Evolutionary conservation across 2,888 invertebrate genomes (phyloP).

Genomic region (Nebria brevicollis): DNA sequence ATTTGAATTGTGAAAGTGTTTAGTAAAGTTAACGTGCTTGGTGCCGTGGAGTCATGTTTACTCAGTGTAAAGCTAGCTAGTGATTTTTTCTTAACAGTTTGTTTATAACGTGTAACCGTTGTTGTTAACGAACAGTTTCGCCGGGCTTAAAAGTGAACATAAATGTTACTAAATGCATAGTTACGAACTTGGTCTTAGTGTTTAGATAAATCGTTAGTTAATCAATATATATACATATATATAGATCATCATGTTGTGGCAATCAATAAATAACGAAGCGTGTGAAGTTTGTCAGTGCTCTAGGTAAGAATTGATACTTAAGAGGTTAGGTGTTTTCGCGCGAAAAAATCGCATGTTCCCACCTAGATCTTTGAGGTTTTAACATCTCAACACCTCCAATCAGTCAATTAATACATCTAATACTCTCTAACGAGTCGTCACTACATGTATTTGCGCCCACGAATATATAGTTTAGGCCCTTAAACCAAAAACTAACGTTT

Average conservation of each 20-base stretch:
- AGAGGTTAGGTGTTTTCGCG: conserved; percentile 17
- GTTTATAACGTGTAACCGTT: not conserved
- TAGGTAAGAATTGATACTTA: conserved; percentile 56
- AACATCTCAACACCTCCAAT: not conserved
- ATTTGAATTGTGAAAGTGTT: conserved; percentile 1
- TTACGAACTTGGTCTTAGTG: not conserved
- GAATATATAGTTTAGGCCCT: not conserved
- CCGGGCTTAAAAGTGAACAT: not conserved
- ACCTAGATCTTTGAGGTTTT: conserved; percentile 7
- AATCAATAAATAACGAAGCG: conserved; percentile 57
- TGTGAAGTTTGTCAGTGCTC: conserved; percentile 63
- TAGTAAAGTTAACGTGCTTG: not conserved
- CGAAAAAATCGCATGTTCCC: conserved; percentile 23
- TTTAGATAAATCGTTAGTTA: not conserved
- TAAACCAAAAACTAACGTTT: not conserved
- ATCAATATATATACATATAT: not conserved
- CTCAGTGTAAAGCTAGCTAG: not conserved
- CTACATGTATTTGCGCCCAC: no score
- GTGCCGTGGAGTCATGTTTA: not conserved
- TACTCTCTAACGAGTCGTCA: not conserved
- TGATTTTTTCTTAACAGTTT: not conserved
- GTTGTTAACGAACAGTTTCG: not conserved
- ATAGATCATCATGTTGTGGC: conserved; percentile 55
- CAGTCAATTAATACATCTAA: not conserved
- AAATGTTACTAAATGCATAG: conserved; percentile 1